Evolutionary conservation across 2,113 vertebrate genomes (phyloP).

Genomic region (Struthidea cinerea): DNA sequence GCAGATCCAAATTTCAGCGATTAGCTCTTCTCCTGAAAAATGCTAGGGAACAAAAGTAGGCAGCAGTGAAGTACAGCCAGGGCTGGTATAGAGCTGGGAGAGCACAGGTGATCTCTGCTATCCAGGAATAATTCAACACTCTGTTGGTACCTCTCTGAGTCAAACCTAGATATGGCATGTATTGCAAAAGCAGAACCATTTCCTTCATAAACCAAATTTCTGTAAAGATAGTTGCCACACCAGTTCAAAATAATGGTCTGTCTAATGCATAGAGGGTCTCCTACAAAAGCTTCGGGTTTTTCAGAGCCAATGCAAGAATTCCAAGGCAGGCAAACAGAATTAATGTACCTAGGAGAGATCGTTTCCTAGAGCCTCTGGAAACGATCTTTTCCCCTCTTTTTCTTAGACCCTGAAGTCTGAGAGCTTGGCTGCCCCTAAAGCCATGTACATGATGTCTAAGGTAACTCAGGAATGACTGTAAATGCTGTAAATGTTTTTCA

Average conservation of each 20-base stretch:
- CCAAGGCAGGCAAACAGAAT: background rate
- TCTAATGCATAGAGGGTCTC: accelerated
- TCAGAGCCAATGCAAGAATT: background rate
- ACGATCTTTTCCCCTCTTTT: background rate
- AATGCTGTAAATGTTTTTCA: background rate
- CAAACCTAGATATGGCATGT: background rate
- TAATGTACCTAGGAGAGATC: accelerated
- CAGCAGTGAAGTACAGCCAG: background rate
- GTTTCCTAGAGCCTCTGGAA: background rate
- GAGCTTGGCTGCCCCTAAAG: background rate
- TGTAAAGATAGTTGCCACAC: background rate
- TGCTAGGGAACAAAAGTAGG: background rate
- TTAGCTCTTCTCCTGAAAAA: background rate
- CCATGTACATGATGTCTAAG: background rate
- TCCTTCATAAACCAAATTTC: background rate
- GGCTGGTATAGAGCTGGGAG: background rate
- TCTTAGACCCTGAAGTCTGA: background rate
- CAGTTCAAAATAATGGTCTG: background rate
- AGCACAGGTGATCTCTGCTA: background rate
- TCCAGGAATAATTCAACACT: background rate
- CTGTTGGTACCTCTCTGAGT: background rate
- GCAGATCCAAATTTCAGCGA: background rate
- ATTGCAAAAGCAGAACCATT: background rate
- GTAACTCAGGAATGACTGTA: background rate
- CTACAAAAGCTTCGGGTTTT: background rate